Percentiles rank a stretch among this genome's conserved stretches.
Conservation (phyloP, 2,888 invertebrate species). For the Cybosia mesomella region DNA sequence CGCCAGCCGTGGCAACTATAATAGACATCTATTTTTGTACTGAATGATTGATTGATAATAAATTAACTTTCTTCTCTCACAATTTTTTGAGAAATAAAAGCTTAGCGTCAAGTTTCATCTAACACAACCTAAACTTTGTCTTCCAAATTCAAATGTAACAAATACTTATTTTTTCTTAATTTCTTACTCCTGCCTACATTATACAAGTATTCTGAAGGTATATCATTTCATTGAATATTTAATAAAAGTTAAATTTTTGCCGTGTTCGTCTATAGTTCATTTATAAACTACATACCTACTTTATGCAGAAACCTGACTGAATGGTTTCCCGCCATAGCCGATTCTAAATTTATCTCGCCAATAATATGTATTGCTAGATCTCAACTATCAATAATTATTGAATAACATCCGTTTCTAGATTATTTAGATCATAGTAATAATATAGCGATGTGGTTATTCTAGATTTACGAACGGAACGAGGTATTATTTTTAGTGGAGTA, state of each 20-base stretch:
- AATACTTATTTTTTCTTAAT: background rate
- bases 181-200: background rate
- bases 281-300: background rate
- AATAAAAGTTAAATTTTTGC: background rate
- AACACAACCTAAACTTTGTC: background rate
- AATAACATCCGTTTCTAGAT: slow-evolving; percentile 43
- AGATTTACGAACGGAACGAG: background rate
- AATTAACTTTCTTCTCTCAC: too few relatives aligned
- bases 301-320: slow-evolving; percentile 48
- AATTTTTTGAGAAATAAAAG: too few relatives aligned
- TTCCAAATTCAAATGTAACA: background rate
- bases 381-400: slow-evolving; percentile 43
- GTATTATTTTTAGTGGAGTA: background rate
- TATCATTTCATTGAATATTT: too few relatives aligned
- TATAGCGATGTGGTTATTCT: background rate
- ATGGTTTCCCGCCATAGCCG: slow-evolving; percentile 68
- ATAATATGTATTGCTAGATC: slow-evolving; percentile 61
- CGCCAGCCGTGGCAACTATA: slow-evolving; percentile 58
- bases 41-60: too few relatives aligned
- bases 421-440: slow-evolving; percentile 44
- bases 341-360: slow-evolving; percentile 64
- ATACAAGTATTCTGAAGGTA: too few relatives aligned
- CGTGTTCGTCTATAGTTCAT: background rate
- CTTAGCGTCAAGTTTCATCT: background rate
- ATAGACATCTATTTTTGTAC: too few relatives aligned